Conservation (phyloP, 1,140 invertebrate genomes). For the Contarinia nasturtii region DNA sequence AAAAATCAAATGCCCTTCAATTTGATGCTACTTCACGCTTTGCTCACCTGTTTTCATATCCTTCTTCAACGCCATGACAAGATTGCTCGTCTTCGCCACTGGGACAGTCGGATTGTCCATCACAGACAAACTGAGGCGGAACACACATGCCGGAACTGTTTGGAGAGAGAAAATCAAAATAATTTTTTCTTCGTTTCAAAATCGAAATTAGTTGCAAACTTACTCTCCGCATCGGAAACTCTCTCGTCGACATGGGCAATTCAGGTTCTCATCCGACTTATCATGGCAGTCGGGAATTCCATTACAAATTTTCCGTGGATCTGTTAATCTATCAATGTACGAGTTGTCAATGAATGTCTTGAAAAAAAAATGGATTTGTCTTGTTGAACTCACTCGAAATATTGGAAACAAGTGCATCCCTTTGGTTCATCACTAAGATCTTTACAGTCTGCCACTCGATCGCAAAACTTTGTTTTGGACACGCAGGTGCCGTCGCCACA, state of each 20-base stretch:
- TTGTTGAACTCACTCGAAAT: constrained; percentile 33
- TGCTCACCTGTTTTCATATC: constrained; percentile 7
- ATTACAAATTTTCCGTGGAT: constrained; percentile 63
- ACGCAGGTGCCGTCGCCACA: constrained; percentile 46
- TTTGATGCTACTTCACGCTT: no score
- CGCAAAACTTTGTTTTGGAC: constrained; percentile 43
- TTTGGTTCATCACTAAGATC: constrained; percentile 52
- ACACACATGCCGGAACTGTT: constrained; percentile 32
- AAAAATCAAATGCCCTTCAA: background rate
- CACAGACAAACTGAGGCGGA: constrained; percentile 47
- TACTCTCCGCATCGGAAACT: constrained; percentile 30
- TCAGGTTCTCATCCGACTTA: constrained; percentile 52
- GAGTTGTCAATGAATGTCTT: constrained; percentile 10
- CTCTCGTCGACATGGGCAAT: constrained; percentile 36
- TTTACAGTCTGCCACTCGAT: constrained; percentile 42
- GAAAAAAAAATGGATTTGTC: no score
- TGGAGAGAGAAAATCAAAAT: no score
- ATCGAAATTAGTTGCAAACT: constrained; percentile 5
- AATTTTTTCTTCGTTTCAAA: background rate
- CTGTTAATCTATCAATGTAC: constrained; percentile 36
- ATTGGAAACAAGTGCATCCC: constrained; percentile 41
- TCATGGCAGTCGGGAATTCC: constrained; percentile 59
- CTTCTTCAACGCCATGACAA: constrained; percentile 25
- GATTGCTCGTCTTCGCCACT: constrained; percentile 43
- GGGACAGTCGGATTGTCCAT: constrained; percentile 44